Percentiles rank a stretch among this genome's conserved stretches.
These are phyloP conservation scores for Lacerta viridis DNA, from an alignment of 2,797 vertebrate genomes.

Conservation along the genomic window DNA sequence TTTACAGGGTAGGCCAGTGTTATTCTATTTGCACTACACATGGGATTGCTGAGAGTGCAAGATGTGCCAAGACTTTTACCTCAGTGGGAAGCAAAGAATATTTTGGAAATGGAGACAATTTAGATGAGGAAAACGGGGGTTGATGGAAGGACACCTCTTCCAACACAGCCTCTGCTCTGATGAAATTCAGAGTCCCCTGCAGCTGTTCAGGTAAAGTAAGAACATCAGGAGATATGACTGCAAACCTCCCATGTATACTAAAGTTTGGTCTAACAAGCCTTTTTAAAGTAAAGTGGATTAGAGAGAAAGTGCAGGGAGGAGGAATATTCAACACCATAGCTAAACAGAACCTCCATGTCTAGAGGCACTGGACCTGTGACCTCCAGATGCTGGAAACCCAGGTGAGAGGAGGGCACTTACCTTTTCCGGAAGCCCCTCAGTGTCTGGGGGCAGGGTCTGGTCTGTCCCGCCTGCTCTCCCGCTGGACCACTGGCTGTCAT, in stretches of 20 bases:
- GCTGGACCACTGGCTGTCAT: not conserved
- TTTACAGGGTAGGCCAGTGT: no score
- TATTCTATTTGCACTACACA: no score
- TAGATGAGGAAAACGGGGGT: no score
- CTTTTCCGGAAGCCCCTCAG: slow-evolving; percentile 38
- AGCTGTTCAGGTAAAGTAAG: not conserved
- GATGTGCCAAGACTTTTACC: no score
- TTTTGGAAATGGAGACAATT: no score
- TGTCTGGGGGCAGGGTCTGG: slow-evolving; percentile 42
- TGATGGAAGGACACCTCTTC: no score
- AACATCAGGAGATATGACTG: not conserved
- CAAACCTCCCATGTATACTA: no score
- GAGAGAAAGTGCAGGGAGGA: not conserved
- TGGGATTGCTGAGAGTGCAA: no score
- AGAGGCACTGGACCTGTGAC: not conserved
- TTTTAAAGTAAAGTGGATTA: not conserved
- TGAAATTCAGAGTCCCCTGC: no score
- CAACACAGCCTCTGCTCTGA: no score
- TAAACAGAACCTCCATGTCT: not conserved
- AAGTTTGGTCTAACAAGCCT: no score
- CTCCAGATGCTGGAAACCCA: not conserved
- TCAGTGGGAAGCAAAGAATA: no score
- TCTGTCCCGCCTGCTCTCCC: not conserved
- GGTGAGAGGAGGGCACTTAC: not conserved
- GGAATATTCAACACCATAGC: not conserved